Conservation (phyloP, 2,797 vertebrate genomes). For the Cyprinodon diabolis region DNA sequence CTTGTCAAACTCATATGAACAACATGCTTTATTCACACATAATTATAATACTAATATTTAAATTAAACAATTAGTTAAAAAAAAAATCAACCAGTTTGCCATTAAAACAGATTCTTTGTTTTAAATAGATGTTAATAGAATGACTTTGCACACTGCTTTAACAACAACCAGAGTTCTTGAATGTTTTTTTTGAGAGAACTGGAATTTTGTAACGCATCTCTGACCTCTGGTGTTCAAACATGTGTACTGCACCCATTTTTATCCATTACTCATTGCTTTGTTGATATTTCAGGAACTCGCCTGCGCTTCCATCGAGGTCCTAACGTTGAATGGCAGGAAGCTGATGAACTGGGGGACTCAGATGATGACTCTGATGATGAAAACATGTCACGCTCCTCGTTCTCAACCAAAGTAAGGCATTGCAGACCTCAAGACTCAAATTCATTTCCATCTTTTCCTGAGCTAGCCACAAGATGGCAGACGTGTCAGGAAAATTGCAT, state of each 20-base stretch:
- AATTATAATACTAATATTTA: neutral
- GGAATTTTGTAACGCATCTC: conserved; percentile 10
- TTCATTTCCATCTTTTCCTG: neutral
- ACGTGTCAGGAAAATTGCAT: neutral
- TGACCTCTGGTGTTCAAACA: conserved; percentile 39
- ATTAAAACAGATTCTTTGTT: neutral
- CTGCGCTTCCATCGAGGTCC: conserved; percentile 94
- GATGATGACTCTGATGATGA: conserved; percentile 88
- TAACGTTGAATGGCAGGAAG: conserved; percentile 94
- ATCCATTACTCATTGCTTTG: conserved; percentile 5
- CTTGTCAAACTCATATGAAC: neutral
- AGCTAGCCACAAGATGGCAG: conserved; percentile 46
- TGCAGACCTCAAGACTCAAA: neutral
- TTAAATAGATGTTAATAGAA: neutral
- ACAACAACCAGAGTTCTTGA: conserved; percentile 3
- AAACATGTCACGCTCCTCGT: conserved; percentile 70
- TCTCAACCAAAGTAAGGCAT: conserved; percentile 75
- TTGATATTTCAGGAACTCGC: conserved; percentile 86
- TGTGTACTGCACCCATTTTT: conserved; percentile 20
- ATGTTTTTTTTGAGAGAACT: neutral
- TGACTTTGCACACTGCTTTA: neutral
- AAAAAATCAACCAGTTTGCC: neutral
- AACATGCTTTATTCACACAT: neutral
- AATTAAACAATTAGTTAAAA: neutral
- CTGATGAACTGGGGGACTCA: conserved; percentile 89